Base-by-base conservation (phyloP, 1,140 invertebrate species). In the Hestina assimilis region DNA sequence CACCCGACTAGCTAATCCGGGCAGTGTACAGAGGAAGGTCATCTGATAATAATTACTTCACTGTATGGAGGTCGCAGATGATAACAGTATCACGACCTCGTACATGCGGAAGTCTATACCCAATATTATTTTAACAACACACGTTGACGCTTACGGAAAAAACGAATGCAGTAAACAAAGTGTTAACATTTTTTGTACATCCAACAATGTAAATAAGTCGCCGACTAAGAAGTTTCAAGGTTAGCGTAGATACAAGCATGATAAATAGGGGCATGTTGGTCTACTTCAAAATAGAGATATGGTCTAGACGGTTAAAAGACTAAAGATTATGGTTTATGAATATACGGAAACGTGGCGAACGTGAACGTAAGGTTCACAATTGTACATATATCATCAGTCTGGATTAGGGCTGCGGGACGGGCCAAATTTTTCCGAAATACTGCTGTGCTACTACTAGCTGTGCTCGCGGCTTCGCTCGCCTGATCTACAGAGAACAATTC, bases 141-240 rank as follows among this genome's bases (percentile, higher is more conserved):
- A 55, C 26, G 57, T 57, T 65, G 62, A 15, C 45, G 26, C 33
- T 63, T 57, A 51, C 15, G 43, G 43, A 35, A 28, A 7, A 29
- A 38, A 46, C 40, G 26, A 28, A 40, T 33, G 17, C 26, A 20
- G 35, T 65, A 55, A 14, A 14, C 14, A 40, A 46, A n/a, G 33
- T 38, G 57, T 63, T 59, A 54, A 67, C 58, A 67, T 61, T 66
- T 74, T 79, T 80, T 71, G 75, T 75, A 69, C 41, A 63, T 52
- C 71, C 47, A 72, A 65, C 59, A 68, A 50, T 47, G 65, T 77
- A 80, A 83, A 75, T 72, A 83, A 72, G 75, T 69, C 70, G 68
- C 61, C 68, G 67, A 67, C 67, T 72, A 77, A 78, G 70, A 75
- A 76, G 69, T 72, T 75, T 70, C 81, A 85, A 87, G 83, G 83